Base-by-base conservation (phyloP, 2,888 invertebrate species). In the Euzetes globulus region DNA sequence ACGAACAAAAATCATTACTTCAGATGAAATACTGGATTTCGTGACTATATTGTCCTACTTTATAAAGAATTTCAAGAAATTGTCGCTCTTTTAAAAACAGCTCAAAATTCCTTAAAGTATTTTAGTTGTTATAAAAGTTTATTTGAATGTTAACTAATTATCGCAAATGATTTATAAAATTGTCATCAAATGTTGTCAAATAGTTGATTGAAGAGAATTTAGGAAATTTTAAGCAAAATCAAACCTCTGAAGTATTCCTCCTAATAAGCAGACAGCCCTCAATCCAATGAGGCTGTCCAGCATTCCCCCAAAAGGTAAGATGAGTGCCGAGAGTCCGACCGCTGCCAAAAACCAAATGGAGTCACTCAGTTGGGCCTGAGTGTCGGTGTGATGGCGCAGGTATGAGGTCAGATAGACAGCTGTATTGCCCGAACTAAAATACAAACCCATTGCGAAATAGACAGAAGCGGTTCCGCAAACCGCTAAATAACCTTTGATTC, bases 391-490 rank as follows among this genome's bases (percentile, higher is more conserved):
- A 25, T 47, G 19, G 7, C 72, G 33, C 11, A 75, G 60, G 25
- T 75, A 75, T 25, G 75, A 75, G 11, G 73, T 73, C 11, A 75
- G 37, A 52, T 75, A 75, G 3, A 75, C 71, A 0, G 72, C 72
- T 15, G 71, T 75, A 22, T 73, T 75, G 1, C 75, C 75, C 1
- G 75, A 72, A 29, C 72, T 68, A 25, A 75, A 75, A 25, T 75
- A 75, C 25, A 75, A 29, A 22, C 75, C 75, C 55, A 75, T 73
- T 5, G 75, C 73, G 47, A 72, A 73, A 45, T 73, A 75, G 11
- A 75, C 70, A 45, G 25, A 58, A 15, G 75, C 45, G 25, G 70
- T 70, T 17, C 75, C 75, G n/a, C 65, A 37, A n/a, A 75, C 75
- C 11, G 75, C 55, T 4, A 71, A 58, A 68, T 68, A 68, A 13